A percentile compares a stretch with the other conserved stretches of the same genome.
Evolutionary conservation across 2,888 invertebrate species (phyloP).

Genomic region (Callyntrura guangdongensis): DNA sequence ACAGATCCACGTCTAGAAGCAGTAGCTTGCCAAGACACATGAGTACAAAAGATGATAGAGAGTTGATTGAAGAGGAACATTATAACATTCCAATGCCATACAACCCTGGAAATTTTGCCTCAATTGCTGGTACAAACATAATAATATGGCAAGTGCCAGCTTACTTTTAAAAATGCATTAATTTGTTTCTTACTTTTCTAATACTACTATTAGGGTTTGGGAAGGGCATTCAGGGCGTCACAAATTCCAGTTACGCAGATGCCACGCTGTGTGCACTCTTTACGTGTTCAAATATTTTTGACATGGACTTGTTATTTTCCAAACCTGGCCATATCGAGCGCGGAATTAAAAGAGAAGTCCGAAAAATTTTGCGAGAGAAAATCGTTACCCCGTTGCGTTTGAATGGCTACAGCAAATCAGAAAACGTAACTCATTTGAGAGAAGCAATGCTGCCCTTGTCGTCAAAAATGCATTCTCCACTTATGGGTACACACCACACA

Average conservation of each 20-base stretch:
- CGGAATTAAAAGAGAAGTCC: slow-evolving; percentile 71
- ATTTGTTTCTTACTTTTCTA: neutral
- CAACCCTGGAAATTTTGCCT: slow-evolving; percentile 52
- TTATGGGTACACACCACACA: slow-evolving; percentile 74
- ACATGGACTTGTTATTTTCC: slow-evolving; percentile 62
- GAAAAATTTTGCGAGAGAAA: slow-evolving; percentile 74
- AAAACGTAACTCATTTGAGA: slow-evolving; percentile 72
- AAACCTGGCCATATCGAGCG: slow-evolving; percentile 68
- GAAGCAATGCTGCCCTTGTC: slow-evolving; percentile 76
- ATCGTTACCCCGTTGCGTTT: slow-evolving; percentile 71
- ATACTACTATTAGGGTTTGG: slow-evolving; percentile 75
- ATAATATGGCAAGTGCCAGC: neutral
- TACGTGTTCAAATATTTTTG: slow-evolving; percentile 79
- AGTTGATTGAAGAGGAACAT: slow-evolving; percentile 53
- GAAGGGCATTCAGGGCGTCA: slow-evolving; percentile 76
- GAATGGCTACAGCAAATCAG: slow-evolving; percentile 67
- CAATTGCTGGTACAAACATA: slow-evolving; percentile 65
- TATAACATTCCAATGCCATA: slow-evolving; percentile 71
- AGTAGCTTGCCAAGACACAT: slow-evolving; percentile 48
- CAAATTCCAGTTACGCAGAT: slow-evolving; percentile 78
- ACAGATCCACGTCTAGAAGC: slow-evolving; percentile 48
- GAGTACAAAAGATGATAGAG: slow-evolving; percentile 45
- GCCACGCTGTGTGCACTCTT: slow-evolving; percentile 76
- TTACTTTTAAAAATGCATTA: slow-evolving; percentile 5
- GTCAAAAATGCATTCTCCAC: slow-evolving; percentile 77